A percentile compares a stretch with the other conserved stretches of the same genome.
phyloP scores from a whole-genome alignment of 2,113 vertebrate species.

The Gymnobelideus leadbeateri region DNA sequence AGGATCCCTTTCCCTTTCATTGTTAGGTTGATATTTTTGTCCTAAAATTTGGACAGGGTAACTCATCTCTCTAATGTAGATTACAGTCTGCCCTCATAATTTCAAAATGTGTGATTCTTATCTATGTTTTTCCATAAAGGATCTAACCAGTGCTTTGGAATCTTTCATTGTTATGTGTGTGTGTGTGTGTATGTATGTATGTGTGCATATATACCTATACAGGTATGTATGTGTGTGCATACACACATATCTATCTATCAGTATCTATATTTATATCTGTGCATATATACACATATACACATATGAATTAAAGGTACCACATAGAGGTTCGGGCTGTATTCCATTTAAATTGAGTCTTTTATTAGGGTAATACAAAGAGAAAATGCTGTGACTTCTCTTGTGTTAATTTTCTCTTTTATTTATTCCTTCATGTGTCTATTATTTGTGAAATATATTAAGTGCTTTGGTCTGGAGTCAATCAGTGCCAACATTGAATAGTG shows the following conservation, averaged over 20 bases:
- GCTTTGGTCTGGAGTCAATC: constrained; percentile 40
- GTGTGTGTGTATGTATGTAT: not conserved
- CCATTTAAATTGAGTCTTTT: constrained; percentile 14
- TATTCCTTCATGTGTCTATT: constrained; percentile 24
- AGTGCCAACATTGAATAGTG: constrained; percentile 32
- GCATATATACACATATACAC: not conserved
- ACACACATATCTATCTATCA: too few relatives aligned
- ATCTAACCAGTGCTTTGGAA: not conserved
- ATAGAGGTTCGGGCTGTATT: not conserved
- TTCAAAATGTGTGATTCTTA: not conserved
- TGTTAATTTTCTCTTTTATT: constrained; percentile 5
- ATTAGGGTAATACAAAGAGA: not conserved
- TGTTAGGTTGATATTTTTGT: not conserved
- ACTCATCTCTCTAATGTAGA: not conserved
- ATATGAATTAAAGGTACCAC: not conserved
- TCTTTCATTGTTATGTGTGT: not conserved
- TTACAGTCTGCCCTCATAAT: not conserved
- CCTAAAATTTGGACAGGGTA: not conserved
- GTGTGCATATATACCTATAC: too few relatives aligned
- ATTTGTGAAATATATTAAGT: constrained; percentile 15
- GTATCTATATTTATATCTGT: too few relatives aligned
- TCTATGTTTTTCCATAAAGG: not conserved
- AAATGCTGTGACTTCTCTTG: not conserved
- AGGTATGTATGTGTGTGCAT: too few relatives aligned
- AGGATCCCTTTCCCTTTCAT: not conserved